Conservation (phyloP, 30 jellyfish, hydroid and myxozoan species). For the Hydractinia symbiolongicarpus region DNA sequence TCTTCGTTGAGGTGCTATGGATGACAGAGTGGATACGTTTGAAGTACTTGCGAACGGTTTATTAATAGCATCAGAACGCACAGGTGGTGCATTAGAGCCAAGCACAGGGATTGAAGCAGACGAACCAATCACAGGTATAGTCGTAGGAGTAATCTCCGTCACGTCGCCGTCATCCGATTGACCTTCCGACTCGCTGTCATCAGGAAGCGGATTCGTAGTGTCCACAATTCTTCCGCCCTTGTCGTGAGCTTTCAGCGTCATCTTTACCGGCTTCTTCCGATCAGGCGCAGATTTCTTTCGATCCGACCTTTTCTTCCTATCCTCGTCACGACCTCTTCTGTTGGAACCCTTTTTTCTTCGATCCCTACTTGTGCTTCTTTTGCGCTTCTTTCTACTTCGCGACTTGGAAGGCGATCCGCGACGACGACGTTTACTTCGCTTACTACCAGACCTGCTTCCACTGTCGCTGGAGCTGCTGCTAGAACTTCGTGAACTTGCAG, state of each 20-base stretch:
- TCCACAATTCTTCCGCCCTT: constrained; percentile 20
- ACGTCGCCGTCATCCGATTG: neutral
- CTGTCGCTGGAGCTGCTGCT: constrained; percentile 4
- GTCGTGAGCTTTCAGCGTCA: constrained; percentile 12
- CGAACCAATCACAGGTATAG: constrained; percentile 23
- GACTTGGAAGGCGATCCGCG: constrained; percentile 9
- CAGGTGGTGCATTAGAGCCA: neutral
- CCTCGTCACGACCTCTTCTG: constrained; percentile 4
- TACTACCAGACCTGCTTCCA: neutral
- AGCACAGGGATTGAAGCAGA: neutral
- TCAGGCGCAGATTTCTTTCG: neutral
- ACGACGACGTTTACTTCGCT: neutral
- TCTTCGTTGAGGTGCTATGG: constrained; percentile 35
- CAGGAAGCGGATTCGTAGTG: constrained; percentile 26
- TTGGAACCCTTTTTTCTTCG: constrained; percentile 25
- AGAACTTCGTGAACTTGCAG: neutral
- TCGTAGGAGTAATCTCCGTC: neutral
- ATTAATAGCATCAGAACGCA: neutral
- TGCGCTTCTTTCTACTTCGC: constrained; percentile 19
- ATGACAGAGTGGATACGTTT: neutral
- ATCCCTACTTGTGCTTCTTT: constrained; percentile 33
- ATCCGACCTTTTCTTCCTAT: constrained; percentile 11
- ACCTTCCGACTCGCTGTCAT: constrained; percentile 17
- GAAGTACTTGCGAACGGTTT: neutral
- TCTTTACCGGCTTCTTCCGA: constrained; percentile 19